Percentiles rank a stretch among this genome's conserved stretches.
Evolutionary conservation across 2,888 invertebrate genomes (phyloP).

Genomic region (Hipparchia semele): DNA sequence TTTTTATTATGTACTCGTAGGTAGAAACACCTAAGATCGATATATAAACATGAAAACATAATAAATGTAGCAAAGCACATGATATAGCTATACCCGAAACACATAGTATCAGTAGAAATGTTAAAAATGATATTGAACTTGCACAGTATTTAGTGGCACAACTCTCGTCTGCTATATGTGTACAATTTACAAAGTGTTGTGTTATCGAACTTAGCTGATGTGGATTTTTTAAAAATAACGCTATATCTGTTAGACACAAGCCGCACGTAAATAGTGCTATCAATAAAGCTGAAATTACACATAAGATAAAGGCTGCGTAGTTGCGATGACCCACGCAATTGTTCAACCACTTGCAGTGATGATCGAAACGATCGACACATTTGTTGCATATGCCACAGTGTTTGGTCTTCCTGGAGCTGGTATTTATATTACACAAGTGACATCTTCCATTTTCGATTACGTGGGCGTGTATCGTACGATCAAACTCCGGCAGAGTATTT

Average conservation of each 20-base stretch:
- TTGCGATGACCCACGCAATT: slow-evolving; percentile 97
- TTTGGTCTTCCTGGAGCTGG: slow-evolving; percentile 90
- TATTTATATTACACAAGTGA: slow-evolving; percentile 94
- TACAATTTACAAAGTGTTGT: slow-evolving; percentile 71
- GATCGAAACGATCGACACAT: slow-evolving; percentile 97
- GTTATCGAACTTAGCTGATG: slow-evolving; percentile 83
- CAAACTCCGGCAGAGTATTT: slow-evolving; percentile 91
- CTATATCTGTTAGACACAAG: slow-evolving; percentile 87
- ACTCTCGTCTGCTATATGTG: slow-evolving; percentile 41
- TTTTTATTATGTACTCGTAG: slow-evolving; percentile 90
- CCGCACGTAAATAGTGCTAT: slow-evolving; percentile 87
- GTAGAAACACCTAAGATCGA: slow-evolving; percentile 93
- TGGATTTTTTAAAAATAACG: slow-evolving; percentile 84
- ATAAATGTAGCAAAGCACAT: slow-evolving; percentile 90
- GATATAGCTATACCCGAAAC: slow-evolving; percentile 89
- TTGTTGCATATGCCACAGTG: slow-evolving; percentile 99
- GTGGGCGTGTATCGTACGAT: slow-evolving; percentile 93
- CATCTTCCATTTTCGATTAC: slow-evolving; percentile 98
- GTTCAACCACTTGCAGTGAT: slow-evolving; percentile 99
- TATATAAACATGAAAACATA: slow-evolving; percentile 95
- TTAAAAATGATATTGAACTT: slow-evolving; percentile 64
- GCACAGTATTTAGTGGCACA: slow-evolving; percentile 53
- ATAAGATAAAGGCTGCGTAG: slow-evolving; percentile 92
- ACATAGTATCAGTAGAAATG: slow-evolving; percentile 82
- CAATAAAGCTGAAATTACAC: slow-evolving; percentile 90